Base-by-base conservation (phyloP, 2,888 invertebrate genomes). In the Ommatoiulus sabulosus region DNA sequence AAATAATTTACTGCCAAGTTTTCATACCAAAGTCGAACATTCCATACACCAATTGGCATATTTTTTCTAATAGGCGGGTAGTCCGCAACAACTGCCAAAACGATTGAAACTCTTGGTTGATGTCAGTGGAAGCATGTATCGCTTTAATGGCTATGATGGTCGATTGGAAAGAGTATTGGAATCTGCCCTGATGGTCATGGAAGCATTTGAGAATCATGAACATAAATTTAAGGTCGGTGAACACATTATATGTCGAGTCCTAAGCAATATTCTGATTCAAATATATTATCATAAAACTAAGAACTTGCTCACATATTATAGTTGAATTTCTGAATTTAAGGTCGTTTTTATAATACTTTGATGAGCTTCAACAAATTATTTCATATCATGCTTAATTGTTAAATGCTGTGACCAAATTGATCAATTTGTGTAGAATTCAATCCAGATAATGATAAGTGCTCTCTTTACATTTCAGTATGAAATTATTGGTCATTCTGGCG, bases 101-200 rank as follows among this genome's bases (percentile, higher is more conserved):
- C 94, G 97, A 4, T 93, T 98, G 84, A 94, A 96, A 89, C 93
- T 98, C 0, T 95, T 98, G 0, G 95, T 97, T 0, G 99, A 99
- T 93, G 98, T 98, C 0, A 98, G 98, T 2, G 99, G 98, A 3
- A 98, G 97, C 90, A 99, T 99, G 98, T 99, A 99, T 92, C 95
- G 97, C 94, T 99, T 99, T 92, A 99, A 99, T 92, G 96, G 98
- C 0, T 97, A 98, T 93, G 99, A 99, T 93, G 96, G 97, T 0
- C 95, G 99, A 88, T 94, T 99, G 89, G 97, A 98, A 92, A 95
- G 98, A 89, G 96, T 97, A 91, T 94, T 98, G 93, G 98, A 98
- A 92, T 97, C 97, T 0, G 96, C 96, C 17, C 96, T 98, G 0
- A 94, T 98, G 92, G 94, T 97, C 0, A 97, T 97, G 95, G 98